Percentiles rank a stretch among this genome's conserved stretches.
phyloP scores from a whole-genome alignment of 2,797 vertebrate species.

The Synanceia verrucosa region DNA sequence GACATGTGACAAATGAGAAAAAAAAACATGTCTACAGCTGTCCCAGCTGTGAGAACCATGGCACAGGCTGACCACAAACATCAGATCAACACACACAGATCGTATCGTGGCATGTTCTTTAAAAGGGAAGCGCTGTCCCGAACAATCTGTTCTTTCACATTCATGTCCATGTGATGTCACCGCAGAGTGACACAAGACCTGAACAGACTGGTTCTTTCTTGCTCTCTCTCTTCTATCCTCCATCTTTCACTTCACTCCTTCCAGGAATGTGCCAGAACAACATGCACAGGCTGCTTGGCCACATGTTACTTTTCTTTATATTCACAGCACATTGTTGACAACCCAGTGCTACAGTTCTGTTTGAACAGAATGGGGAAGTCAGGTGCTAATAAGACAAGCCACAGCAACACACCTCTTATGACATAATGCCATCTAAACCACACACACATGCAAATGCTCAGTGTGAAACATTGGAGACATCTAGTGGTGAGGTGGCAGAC shows the following conservation, averaged over 20 bases:
- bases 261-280: slow-evolving; percentile 50
- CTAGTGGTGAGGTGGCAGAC: too few relatives aligned
- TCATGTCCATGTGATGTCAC: background rate
- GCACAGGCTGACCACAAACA: background rate
- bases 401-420: too few relatives aligned
- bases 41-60: background rate
- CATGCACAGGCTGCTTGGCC: slow-evolving; percentile 18
- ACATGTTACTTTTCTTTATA: background rate
- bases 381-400: too few relatives aligned
- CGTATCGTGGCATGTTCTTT: background rate
- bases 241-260: background rate
- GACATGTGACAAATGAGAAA: background rate
- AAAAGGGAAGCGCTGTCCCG: background rate
- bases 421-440: too few relatives aligned
- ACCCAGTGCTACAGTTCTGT: background rate
- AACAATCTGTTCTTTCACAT: slow-evolving; percentile 28
- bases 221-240: background rate
- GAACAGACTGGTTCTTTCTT: slow-evolving; percentile 41
- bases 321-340: slow-evolving; percentile 1
- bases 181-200: slow-evolving; percentile 2
- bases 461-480: too few relatives aligned
- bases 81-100: background rate
- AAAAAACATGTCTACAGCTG: background rate
- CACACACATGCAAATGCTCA: too few relatives aligned
- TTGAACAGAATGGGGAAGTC: background rate